Base-by-base conservation (phyloP, 2,888 invertebrate species). In the Synergus umbraculus region DNA sequence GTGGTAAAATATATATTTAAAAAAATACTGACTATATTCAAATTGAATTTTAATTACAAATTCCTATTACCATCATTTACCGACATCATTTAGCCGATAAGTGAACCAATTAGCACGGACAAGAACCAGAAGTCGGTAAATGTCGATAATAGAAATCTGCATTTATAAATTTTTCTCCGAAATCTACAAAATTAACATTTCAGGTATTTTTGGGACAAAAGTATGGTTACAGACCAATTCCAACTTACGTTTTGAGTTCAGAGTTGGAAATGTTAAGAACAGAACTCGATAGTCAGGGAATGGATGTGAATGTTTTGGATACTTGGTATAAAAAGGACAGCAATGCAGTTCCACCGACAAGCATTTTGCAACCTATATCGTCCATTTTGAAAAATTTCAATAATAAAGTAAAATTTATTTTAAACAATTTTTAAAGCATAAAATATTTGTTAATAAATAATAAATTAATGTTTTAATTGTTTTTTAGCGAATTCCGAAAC, bases 211-310 rank as follows among this genome's bases (percentile, higher is more conserved):
- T 99, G 29, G 99, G 99, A 0, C 99, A 99, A 93, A 99, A 99
- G 92, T 99, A 99, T 92, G 99, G 99, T 29, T 99, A 99, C 92
- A 95, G 99, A 15, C 99, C 99, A 0, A 97, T 99, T 85, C 99
- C 99, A 0, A 98, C 98, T 0, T 97, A 98, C 90, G 98, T 99
- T 80, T 93, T 98, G 0, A 98, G 98, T 44, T 97, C 97, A 0
- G 98, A 99, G 90, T 94, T 99, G 76, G 97, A 97, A 89, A 93
- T 97, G 94, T 93, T 99, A 18, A 94, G 97, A 76, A 97, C 97
- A 81, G 98, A 98, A 87, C 93, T 98, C 46, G 96, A 96, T 0
- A 95, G 96, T 44, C 96, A 97, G 86, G 96, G 97, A 0, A 96
- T 96, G 15, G 98, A 98, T 87, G 96, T 96, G 0, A 95, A 94